Evolutionary conservation across 2,113 vertebrate genomes (phyloP).

Genomic region (Clinocottus analis): DNA sequence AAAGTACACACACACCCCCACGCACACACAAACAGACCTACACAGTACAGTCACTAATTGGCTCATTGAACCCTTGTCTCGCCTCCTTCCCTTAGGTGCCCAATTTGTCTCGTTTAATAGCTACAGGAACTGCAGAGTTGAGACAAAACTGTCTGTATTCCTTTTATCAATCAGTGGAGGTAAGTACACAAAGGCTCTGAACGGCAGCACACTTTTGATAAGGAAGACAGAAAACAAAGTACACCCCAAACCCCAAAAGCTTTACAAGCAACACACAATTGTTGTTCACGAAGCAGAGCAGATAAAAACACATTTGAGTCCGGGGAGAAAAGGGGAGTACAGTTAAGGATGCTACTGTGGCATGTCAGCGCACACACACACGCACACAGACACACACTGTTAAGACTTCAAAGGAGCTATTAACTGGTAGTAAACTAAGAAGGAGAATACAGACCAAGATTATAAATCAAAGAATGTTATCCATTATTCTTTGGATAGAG

Average conservation of each 20-base stretch:
- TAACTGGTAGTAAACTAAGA: constrained; percentile 17
- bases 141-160: constrained; percentile 69
- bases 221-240: constrained; percentile 40
- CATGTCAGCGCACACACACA: constrained; percentile 21
- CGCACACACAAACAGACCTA: constrained; percentile 7
- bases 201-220: constrained; percentile 55
- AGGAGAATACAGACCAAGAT: constrained; percentile 34
- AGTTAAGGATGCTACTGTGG: constrained; percentile 35
- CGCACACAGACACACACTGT: constrained; percentile 14
- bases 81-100: constrained; percentile 57
- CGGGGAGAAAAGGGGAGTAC: constrained; percentile 37
- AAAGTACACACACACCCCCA: constrained; percentile 5
- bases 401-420: constrained; percentile 62
- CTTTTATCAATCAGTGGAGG: constrained; percentile 67
- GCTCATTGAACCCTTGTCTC: constrained; percentile 61
- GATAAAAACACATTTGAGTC: constrained; percentile 64
- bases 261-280: constrained; percentile 13
- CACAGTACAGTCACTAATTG: constrained; percentile 56
- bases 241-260: constrained; percentile 31
- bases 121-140: constrained; percentile 57
- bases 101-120: constrained; percentile 76
- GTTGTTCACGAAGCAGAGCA: constrained; percentile 45
- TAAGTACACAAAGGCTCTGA: constrained; percentile 60
- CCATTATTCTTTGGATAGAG: constrained; percentile 53
- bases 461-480: constrained; percentile 53